phyloP scores from a whole-genome alignment of 1,140 invertebrate species.

The Sitodiplosis mosellana region DNA sequence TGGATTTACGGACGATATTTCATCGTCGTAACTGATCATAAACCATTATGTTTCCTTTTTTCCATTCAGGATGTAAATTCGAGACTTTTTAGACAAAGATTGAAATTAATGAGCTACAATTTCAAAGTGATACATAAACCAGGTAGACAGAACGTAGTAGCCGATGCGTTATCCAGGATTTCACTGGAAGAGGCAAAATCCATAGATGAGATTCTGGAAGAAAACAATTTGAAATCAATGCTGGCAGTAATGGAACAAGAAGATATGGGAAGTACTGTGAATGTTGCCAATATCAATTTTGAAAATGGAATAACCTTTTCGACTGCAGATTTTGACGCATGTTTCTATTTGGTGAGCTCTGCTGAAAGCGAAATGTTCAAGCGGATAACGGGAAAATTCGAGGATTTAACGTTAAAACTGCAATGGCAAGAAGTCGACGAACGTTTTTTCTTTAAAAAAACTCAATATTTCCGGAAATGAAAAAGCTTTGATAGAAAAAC shows the following conservation, averaged over 20 bases:
- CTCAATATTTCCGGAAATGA: no score
- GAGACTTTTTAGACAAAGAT: constrained; percentile 14
- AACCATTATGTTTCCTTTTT: constrained; percentile 18
- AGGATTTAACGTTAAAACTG: no score
- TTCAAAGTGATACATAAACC: constrained; percentile 23
- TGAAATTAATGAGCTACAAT: constrained; percentile 13
- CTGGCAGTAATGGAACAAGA: background rate
- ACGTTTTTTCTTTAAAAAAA: no score
- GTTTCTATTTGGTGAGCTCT: no score
- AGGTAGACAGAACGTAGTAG: constrained; percentile 18
- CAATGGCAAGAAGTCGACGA: no score
- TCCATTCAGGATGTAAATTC: constrained; percentile 18
- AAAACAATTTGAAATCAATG: background rate
- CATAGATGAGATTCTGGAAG: background rate
- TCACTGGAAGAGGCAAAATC: no score
- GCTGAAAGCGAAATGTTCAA: no score
- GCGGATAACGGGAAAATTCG: no score
- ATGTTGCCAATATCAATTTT: no score
- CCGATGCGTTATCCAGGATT: constrained; percentile 13
- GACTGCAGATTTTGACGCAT: no score
- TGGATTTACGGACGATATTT: constrained; percentile 21
- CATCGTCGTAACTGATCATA: constrained; percentile 8
- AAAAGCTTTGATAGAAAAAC: no score
- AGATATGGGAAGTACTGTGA: no score
- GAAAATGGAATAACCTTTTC: background rate